Evolutionary conservation across 2,888 invertebrate genomes (phyloP), one percentile per base, ranked within the genome.

Genomic region (Xestia rhomboidea): DNA sequence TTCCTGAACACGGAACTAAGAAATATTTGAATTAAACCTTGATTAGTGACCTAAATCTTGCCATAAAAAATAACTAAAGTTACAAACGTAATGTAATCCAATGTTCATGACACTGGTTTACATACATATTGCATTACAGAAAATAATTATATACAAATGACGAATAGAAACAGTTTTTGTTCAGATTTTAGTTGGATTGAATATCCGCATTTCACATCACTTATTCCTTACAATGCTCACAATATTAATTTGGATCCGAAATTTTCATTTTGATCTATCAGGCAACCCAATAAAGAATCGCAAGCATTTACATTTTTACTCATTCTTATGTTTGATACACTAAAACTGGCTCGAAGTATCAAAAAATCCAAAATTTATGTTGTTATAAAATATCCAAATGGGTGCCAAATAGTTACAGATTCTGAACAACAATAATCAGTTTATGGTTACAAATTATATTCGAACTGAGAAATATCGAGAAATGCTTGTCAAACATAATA

Each of bases 11-110:
- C 34, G 74, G 73, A 68, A 79, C 63, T 57, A 73, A 79, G 57
- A 86, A 75, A 86, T 84, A 86, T 84, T 81, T 78, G 73, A 64
- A 77, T 82, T 77, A 69, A 77, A 73, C 66, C 81, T 83, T 83
- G 81, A 83, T 88, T 84, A 81, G 49, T 82, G 73, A 83, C 73
- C 79, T 77, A 82, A 77, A 77, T 70, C 69, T 81, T 80, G 77
- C 70, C 85, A 76, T 77, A 83, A 83, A 85, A 84, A 82, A 79
- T 69, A 81, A 85, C 82, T 80, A 87, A 89, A 81, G 81, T 82
- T 74, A 79, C 75, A 79, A 77, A 79, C 68, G 73, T 81, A 76
- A 80, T 70, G 85, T 84, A 84, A 84, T 79, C 71, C 79, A 83
- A 82, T 87, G 62, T 77, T 74, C 67, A 83, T 83, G 86, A 79